phyloP scores from a whole-genome alignment of 2,797 vertebrate genomes.

The Mastacembelus armatus region DNA sequence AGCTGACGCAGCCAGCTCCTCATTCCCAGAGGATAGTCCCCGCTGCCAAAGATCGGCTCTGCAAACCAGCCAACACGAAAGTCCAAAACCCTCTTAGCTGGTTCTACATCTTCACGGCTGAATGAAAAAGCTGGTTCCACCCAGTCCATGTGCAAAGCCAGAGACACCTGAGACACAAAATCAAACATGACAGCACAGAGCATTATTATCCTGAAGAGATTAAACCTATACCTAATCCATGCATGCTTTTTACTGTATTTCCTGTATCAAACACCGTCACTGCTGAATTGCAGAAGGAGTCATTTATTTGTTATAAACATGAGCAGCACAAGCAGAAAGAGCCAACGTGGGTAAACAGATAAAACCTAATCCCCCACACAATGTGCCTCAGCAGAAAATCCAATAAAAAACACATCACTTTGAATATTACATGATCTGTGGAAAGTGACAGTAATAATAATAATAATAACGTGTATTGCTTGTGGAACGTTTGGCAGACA shows the following conservation, averaged over 20 bases:
- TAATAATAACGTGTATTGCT: not conserved
- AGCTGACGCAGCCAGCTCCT: conserved; percentile 89
- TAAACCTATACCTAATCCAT: too few relatives aligned
- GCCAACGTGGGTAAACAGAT: not conserved
- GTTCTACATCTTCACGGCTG: conserved; percentile 88
- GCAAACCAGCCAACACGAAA: conserved; percentile 94
- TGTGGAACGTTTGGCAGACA: not conserved
- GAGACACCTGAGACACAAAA: conserved; percentile 82
- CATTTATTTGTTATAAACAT: not conserved
- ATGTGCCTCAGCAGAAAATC: too few relatives aligned
- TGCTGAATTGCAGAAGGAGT: too few relatives aligned
- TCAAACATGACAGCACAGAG: not conserved
- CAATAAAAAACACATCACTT: not conserved
- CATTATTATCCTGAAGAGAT: too few relatives aligned
- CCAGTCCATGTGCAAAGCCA: conserved; percentile 95
- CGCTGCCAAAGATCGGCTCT: conserved; percentile 93
- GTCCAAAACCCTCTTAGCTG: conserved; percentile 90
- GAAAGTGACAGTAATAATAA: not conserved
- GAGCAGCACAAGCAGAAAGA: not conserved
- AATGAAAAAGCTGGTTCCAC: conserved; percentile 94
- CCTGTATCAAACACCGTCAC: too few relatives aligned
- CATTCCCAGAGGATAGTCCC: conserved; percentile 93
- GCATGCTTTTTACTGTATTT: too few relatives aligned
- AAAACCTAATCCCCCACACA: not conserved
- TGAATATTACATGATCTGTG: not conserved